A percentile compares a stretch with the other conserved stretches of the same genome.
Evolutionary conservation across 2,797 vertebrate species (phyloP).

Genomic region (Catostomus latipinnis): DNA sequence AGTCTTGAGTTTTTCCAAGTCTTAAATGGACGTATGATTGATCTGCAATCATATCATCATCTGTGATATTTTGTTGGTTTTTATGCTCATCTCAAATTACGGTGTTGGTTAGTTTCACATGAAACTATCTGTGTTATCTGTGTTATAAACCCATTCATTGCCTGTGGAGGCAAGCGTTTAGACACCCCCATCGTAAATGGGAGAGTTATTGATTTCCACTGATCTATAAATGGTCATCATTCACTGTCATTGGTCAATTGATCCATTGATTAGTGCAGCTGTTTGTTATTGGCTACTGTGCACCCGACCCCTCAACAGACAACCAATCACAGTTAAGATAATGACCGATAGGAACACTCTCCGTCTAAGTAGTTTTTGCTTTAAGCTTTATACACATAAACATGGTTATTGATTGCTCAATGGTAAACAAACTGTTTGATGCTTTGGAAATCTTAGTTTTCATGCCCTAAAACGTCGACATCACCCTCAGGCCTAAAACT

Average conservation of each 20-base stretch:
- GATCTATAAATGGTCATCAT: constrained; percentile 69
- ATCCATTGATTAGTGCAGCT: constrained; percentile 77
- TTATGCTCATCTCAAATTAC: no score
- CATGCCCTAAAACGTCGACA: no score
- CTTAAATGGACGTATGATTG: no score
- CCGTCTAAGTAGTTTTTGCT: background rate
- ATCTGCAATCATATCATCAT: no score
- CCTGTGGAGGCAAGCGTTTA: background rate
- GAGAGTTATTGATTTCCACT: constrained; percentile 66
- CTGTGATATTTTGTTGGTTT: no score
- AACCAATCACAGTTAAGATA: constrained; percentile 68
- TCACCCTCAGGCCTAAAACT: no score
- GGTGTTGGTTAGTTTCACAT: background rate
- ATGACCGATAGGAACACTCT: background rate
- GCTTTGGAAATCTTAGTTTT: no score
- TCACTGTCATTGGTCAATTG: constrained; percentile 75
- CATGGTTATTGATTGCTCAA: background rate
- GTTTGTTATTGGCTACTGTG: constrained; percentile 36
- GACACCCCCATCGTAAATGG: constrained; percentile 1
- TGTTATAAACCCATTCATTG: constrained; percentile 23
- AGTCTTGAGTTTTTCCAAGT: no score
- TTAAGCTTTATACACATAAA: background rate
- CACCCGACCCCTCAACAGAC: constrained; percentile 4
- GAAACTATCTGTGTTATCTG: background rate
- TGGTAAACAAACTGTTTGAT: no score